Base-by-base conservation (phyloP, 2,113 vertebrate genomes). In the Gavialis gangeticus region DNA sequence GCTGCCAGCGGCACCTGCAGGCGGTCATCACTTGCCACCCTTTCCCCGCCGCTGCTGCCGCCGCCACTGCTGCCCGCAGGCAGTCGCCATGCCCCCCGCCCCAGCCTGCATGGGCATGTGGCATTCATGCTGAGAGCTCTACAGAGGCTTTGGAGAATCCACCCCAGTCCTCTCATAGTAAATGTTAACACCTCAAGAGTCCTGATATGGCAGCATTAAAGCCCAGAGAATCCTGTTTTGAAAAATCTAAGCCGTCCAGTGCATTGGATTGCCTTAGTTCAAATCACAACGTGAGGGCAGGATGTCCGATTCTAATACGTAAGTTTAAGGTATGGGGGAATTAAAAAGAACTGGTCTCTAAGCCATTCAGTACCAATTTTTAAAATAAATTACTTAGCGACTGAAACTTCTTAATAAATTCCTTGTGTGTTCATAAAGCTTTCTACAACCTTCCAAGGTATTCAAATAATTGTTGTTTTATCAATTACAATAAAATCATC, bases 371-470 rank as follows among this genome's bases (percentile, higher is more conserved):
- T 56, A 58, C 55, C 28, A 37, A 92, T 75, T 91, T 79, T 46
- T 87, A 85, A 92, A 82, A 82, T 67, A 63, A 91, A 82, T 80
- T 90, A 64, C 28, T 63, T 55, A 25, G 62, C 64, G 85, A 80
- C n/a, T 56, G 80, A 66, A 63, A 83, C 62, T 73, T 82, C 71
- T 63, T 93, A 88, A 80, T 90, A 15, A 89, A 89, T 90, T 93
- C 75, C 55, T 59, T 5, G 28, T 25, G 28, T 18, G 62, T 11
- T 67, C 56, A 5, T 77, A 80, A 80, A 94, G 85, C 46, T 83
- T 77, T 89, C 55, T 79, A 63, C 63, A 78, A 69, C 66, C 55
- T 85, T 82, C 77, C 58, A 34, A 87, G 76, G 58, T 88, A 21
- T 25, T 66, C 16, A 2, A 71, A 62, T 1, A n/a, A 16, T 24